These are phyloP conservation scores for Pseudolycoriella hygida DNA, from an alignment of 2,888 invertebrate species.

Conservation along the genomic window DNA sequence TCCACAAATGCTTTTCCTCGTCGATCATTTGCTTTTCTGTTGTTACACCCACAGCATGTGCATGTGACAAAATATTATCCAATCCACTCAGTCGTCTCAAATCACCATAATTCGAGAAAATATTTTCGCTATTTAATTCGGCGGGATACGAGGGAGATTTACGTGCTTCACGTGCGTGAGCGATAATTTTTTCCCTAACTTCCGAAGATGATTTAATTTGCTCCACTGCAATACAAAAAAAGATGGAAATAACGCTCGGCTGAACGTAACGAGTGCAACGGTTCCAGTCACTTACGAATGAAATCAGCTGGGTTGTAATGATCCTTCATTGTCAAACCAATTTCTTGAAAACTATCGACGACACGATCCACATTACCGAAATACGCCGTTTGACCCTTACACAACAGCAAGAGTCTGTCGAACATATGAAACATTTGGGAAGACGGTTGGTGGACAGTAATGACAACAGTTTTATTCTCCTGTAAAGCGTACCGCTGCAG, in stretches of 20 bases:
- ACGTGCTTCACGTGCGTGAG: slow-evolving; percentile 43
- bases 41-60: not conserved
- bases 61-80: slow-evolving; percentile 7
- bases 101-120: slow-evolving; percentile 8
- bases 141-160: slow-evolving; percentile 38
- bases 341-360: slow-evolving; percentile 49
- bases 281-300: slow-evolving; percentile 47
- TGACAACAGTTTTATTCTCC: slow-evolving; percentile 60
- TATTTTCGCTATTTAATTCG: slow-evolving; percentile 27
- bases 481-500: slow-evolving; percentile 55
- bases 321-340: slow-evolving; percentile 52
- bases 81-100: slow-evolving; percentile 7
- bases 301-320: slow-evolving; percentile 78
- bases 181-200: slow-evolving; percentile 44
- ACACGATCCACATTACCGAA: slow-evolving; percentile 55
- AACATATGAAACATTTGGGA: slow-evolving; percentile 73
- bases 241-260: not conserved
- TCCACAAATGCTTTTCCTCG: slow-evolving; percentile 43
- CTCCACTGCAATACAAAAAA: slow-evolving; percentile 37
- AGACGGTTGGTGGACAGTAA: slow-evolving; percentile 68
- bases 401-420: slow-evolving; percentile 50
- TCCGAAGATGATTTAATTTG: slow-evolving; percentile 54
- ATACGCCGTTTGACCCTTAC: slow-evolving; percentile 57
- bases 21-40: slow-evolving; percentile 7
- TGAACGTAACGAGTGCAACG: too few relatives aligned